Conservation (phyloP, 1,140 invertebrate species). For the roundworm (Caenorhabditis elegans) region WBcel235 BX284603.4:9120001-9120500, state of each 20-base stretch:
- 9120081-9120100: not conserved
- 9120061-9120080: not conserved
- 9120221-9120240: conserved; percentile 43
- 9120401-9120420: too few relatives aligned
- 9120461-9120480: too few relatives aligned
- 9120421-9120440: too few relatives aligned
- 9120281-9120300: conserved; percentile 59
- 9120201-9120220: conserved; percentile 58
- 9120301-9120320: conserved; percentile 56
- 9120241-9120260: conserved; percentile 44
- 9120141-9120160: conserved; percentile 55
- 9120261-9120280: conserved; percentile 51
- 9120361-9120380: too few relatives aligned
- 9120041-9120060: conserved; percentile 12
- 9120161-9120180: not conserved
- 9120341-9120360: not conserved
- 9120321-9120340: not conserved
- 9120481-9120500: too few relatives aligned
- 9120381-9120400: too few relatives aligned
- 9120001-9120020: not conserved
- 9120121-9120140: conserved; percentile 50
- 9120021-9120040: conserved; percentile 35
- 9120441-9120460: too few relatives aligned
- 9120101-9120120: conserved; percentile 41
- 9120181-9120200: conserved; percentile 41